These are phyloP conservation scores for Malthinus flaveolus DNA, from an alignment of 2,888 invertebrate species.

Conservation along the genomic window DNA sequence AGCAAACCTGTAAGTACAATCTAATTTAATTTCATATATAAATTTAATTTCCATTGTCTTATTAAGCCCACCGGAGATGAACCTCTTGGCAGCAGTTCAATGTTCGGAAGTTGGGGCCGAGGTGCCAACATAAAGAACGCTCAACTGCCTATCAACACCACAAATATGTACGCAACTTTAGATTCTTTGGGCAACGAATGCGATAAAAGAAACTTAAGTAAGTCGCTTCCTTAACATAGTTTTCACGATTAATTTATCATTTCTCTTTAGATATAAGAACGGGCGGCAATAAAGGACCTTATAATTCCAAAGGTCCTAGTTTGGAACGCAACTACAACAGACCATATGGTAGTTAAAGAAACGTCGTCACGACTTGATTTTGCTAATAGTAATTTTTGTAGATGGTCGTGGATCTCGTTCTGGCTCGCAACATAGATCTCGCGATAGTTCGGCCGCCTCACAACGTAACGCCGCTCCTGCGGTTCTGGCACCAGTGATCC, in stretches of 20 bases:
- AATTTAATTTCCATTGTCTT: neutral
- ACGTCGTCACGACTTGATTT: neutral
- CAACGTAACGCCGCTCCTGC: constrained; percentile 34
- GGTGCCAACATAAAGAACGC: constrained; percentile 50
- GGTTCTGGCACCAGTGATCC: constrained; percentile 3
- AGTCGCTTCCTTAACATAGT: constrained; percentile 26
- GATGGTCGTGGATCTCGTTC: constrained; percentile 60
- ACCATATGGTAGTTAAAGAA: constrained; percentile 6
- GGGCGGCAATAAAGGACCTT: constrained; percentile 44
- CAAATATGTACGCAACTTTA: constrained; percentile 57
- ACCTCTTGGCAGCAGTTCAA: constrained; percentile 53
- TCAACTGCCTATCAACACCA: constrained; percentile 38
- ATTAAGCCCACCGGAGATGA: constrained; percentile 54
- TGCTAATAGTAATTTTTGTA: constrained; percentile 29
- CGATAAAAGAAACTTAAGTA: constrained; percentile 39
- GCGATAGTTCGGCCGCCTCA: constrained; percentile 45
- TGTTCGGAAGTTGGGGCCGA: constrained; percentile 51
- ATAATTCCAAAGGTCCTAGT: constrained; percentile 52
- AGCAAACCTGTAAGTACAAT: constrained; percentile 53
- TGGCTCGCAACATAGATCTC: constrained; percentile 61
- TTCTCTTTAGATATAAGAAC: constrained; percentile 29
- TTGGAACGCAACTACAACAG: constrained; percentile 39
- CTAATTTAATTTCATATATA: neutral
- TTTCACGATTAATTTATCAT: no score
- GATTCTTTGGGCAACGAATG: constrained; percentile 51